phyloP scores from a whole-genome alignment of 2,888 invertebrate genomes.

The Proisotoma minuta region DNA sequence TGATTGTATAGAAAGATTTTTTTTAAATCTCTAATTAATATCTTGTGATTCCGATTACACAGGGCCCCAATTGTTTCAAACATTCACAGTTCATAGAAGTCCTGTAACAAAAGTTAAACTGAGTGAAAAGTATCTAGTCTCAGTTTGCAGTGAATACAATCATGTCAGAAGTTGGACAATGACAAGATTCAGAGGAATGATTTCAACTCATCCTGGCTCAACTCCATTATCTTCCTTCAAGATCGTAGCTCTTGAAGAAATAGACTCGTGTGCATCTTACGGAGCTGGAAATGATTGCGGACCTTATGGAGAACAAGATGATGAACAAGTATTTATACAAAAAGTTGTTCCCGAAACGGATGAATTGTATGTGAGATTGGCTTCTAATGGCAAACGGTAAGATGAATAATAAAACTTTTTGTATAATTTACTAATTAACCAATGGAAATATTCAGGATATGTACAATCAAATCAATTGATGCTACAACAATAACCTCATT shows the following conservation, averaged over 20 bases:
- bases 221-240: constrained; percentile 97
- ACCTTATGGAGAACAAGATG: constrained; percentile 96
- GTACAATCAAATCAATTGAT: constrained; percentile 91
- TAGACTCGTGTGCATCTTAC: constrained; percentile 52
- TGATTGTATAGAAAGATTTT: too few relatives aligned
- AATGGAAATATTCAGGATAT: constrained; percentile 62
- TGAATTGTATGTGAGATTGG: constrained; percentile 85
- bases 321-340: constrained; percentile 96
- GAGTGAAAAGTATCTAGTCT: constrained; percentile 90
- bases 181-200: constrained; percentile 92
- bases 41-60: too few relatives aligned
- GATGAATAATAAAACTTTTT: background rate
- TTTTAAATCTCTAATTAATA: too few relatives aligned
- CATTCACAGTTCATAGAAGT: constrained; percentile 94
- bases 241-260: constrained; percentile 73
- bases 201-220: constrained; percentile 96
- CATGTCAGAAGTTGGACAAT: constrained; percentile 68
- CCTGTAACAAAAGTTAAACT: constrained; percentile 90
- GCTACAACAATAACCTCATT: constrained; percentile 89
- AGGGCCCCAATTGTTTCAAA: constrained; percentile 92
- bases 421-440: background rate
- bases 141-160: constrained; percentile 95
- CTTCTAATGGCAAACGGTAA: constrained; percentile 88
- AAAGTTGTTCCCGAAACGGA: constrained; percentile 96
- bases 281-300: constrained; percentile 66